Conservation (phyloP, 1,140 invertebrate species). For the roundworm (Caenorhabditis elegans) region DNA sequence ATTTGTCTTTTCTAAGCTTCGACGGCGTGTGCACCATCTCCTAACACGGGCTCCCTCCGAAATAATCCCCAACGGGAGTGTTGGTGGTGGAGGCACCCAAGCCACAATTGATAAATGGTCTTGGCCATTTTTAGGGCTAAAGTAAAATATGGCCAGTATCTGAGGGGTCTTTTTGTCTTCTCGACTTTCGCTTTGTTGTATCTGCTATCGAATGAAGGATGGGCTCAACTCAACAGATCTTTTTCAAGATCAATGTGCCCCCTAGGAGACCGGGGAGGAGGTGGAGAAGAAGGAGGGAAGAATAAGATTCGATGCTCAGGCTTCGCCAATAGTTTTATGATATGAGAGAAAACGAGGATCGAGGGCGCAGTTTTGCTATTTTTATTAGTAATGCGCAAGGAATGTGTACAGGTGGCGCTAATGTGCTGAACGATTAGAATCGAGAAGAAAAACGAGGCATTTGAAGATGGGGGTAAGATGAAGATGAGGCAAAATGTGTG, state of each 20-base stretch:
- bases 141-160: constrained; percentile 22
- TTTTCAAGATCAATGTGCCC: constrained; percentile 24
- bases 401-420: constrained; percentile 32
- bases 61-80: constrained; percentile 27
- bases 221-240: constrained; percentile 23
- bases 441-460: constrained; percentile 26
- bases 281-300: background rate
- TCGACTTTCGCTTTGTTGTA: background rate
- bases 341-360: background rate
- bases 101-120: constrained; percentile 28
- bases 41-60: background rate
- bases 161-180: background rate
- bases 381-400: constrained; percentile 27
- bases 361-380: background rate
- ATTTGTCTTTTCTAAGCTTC: background rate
- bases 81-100: constrained; percentile 26
- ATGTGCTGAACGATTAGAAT: constrained; percentile 25
- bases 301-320: background rate
- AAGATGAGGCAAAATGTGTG: background rate
- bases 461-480: background rate
- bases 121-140: constrained; percentile 16
- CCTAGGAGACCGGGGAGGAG: background rate
- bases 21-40: background rate
- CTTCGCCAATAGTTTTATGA: constrained; percentile 13
- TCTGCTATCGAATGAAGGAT: constrained; percentile 15